These are phyloP conservation scores for Hirundichthys speculiger DNA, from an alignment of 2,113 vertebrate species.

Conservation along the genomic window DNA sequence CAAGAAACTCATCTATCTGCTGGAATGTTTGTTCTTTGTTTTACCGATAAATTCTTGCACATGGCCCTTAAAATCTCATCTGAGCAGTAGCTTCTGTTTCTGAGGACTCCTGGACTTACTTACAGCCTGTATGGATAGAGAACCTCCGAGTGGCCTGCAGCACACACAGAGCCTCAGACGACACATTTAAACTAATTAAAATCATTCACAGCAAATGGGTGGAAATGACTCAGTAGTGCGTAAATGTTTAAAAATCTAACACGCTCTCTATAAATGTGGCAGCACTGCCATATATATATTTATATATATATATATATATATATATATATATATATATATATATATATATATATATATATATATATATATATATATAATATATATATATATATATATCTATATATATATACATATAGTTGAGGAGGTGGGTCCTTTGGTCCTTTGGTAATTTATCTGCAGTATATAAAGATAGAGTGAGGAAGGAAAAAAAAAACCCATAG, in stretches of 20 bases:
- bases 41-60: background rate
- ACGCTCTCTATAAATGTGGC: slow-evolving; percentile 11
- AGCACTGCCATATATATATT: background rate
- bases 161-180: background rate
- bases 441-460: background rate
- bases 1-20: slow-evolving; percentile 25
- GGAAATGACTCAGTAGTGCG: background rate
- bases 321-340: too few relatives aligned
- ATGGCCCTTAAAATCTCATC: background rate
- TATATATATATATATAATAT: too few relatives aligned
- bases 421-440: too few relatives aligned
- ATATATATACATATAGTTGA: too few relatives aligned
- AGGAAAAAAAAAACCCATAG: too few relatives aligned
- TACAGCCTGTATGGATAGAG: slow-evolving; percentile 6
- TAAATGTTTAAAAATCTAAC: slow-evolving; percentile 21
- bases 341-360: too few relatives aligned
- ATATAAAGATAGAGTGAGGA: background rate
- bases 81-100: slow-evolving; percentile 17
- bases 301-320: too few relatives aligned
- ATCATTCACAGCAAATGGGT: background rate
- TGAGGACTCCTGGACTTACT: slow-evolving; percentile 1
- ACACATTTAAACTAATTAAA: slow-evolving; percentile 13
- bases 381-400: too few relatives aligned
- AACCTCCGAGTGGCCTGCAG: background rate
- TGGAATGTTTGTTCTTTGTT: background rate